Evolutionary conservation across 2,113 vertebrate species (phyloP).

Genomic region (Dipodomys spectabilis): DNA sequence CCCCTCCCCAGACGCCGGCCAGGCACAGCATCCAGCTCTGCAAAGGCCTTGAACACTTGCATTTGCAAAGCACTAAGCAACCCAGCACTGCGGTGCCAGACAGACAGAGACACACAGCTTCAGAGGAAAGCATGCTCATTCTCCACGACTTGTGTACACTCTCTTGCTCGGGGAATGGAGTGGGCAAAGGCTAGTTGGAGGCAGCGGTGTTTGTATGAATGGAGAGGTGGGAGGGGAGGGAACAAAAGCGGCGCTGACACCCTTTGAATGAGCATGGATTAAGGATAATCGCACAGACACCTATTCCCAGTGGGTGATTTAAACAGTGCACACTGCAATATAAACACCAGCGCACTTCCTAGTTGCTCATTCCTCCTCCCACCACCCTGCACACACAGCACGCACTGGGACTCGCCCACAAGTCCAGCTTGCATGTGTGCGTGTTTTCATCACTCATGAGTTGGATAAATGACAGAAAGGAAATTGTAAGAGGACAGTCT

Average conservation of each 20-base stretch:
- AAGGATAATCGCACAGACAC: slow-evolving; percentile 36
- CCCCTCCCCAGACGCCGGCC: slow-evolving; percentile 59
- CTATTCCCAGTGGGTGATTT: slow-evolving; percentile 65
- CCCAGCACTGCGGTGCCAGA: not conserved
- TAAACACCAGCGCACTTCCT: slow-evolving; percentile 74
- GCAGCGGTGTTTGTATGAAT: slow-evolving; percentile 76
- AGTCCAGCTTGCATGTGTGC: not conserved
- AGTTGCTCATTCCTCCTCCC: slow-evolving; percentile 33
- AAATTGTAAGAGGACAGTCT: slow-evolving; percentile 47
- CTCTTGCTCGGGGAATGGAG: slow-evolving; percentile 9
- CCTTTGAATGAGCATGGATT: slow-evolving; percentile 65
- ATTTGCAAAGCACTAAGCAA: not conserved
- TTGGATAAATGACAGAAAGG: slow-evolving; percentile 84
- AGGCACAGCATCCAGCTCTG: slow-evolving; percentile 15
- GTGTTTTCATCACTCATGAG: slow-evolving; percentile 73
- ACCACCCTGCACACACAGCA: not conserved
- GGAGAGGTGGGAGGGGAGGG: slow-evolving; percentile 73
- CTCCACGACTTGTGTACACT: not conserved
- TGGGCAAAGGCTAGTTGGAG: slow-evolving; percentile 65
- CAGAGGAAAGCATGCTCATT: slow-evolving; percentile 70
- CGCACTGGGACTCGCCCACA: not conserved
- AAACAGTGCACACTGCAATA: slow-evolving; percentile 59
- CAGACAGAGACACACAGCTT: slow-evolving; percentile 62
- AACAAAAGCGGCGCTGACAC: slow-evolving; percentile 54
- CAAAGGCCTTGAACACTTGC: slow-evolving; percentile 20